A percentile compares a stretch with the other conserved stretches of the same genome.
Evolutionary conservation across 2,888 invertebrate genomes (phyloP).

Genomic region (Calameuta pallipes): DNA sequence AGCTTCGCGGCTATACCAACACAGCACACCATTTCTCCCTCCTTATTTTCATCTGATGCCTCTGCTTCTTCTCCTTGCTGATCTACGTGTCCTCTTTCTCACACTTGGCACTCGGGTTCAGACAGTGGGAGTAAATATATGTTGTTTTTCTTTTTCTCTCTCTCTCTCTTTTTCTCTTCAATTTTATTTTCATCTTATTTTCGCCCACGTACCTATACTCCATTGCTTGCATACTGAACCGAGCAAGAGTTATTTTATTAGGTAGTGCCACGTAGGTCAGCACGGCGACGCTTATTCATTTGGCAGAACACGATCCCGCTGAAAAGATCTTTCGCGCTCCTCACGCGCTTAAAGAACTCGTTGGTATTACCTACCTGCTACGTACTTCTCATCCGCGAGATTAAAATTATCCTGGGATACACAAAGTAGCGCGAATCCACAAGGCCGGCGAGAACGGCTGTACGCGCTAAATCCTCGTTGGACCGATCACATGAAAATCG

Average conservation of each 20-base stretch:
- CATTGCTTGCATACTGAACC: conserved; percentile 20
- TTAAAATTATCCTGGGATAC: neutral
- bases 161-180: conserved; percentile 16
- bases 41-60: neutral
- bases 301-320: conserved; percentile 31
- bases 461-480: neutral
- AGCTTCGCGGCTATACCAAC: neutral
- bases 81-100: conserved; percentile 11
- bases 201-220: conserved; percentile 26
- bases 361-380: neutral
- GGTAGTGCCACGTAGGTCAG: conserved; percentile 30
- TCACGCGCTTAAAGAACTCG: neutral
- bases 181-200: conserved; percentile 29
- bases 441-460: neutral
- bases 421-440: neutral
- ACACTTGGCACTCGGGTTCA: neutral
- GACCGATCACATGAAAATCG: neutral
- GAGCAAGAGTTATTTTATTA: conserved; percentile 39
- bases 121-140: neutral
- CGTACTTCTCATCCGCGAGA: neutral
- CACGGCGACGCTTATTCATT: conserved; percentile 24
- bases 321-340: conserved; percentile 28
- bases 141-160: neutral
- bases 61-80: conserved; percentile 9
- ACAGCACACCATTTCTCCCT: neutral